Conservation (phyloP, 2,888 invertebrate genomes). For the Aporophyla nigra region DNA sequence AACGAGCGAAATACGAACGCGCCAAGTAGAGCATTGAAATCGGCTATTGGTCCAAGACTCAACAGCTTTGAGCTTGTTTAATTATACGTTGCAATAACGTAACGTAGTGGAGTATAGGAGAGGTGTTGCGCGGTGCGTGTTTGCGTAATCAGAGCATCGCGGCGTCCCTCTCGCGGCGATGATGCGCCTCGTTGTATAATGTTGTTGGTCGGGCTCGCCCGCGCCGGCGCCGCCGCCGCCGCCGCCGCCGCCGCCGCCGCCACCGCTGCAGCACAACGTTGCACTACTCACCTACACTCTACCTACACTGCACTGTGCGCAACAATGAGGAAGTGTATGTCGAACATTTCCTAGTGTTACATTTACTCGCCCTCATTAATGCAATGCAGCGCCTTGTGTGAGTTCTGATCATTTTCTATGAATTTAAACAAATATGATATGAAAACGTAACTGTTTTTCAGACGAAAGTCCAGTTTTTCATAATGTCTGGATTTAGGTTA, state of each 20-base stretch:
- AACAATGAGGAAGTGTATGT: constrained; percentile 85
- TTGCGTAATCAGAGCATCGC: constrained; percentile 86
- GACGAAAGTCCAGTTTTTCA: constrained; percentile 17
- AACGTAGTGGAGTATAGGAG: constrained; percentile 66
- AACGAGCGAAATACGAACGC: constrained; percentile 74
- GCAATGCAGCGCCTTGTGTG: constrained; percentile 56
- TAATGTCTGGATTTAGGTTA: constrained; percentile 47
- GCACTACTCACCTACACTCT: constrained; percentile 82
- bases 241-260: constrained; percentile 66
- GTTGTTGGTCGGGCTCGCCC: constrained; percentile 62
- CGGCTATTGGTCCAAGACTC: constrained; percentile 76
- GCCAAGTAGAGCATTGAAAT: constrained; percentile 82
- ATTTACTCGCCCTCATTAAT: constrained; percentile 81
- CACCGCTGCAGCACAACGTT: constrained; percentile 59
- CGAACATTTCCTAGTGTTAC: constrained; percentile 86
- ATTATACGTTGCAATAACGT: constrained; percentile 70
- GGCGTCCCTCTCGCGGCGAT: constrained; percentile 69
- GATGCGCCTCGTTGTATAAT: constrained; percentile 81
- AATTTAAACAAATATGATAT: constrained; percentile 12
- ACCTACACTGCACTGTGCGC: constrained; percentile 71
- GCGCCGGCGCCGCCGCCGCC: constrained; percentile 64
- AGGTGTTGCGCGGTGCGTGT: constrained; percentile 72
- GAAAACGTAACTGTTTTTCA: constrained; percentile 13
- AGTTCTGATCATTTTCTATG: constrained; percentile 45
- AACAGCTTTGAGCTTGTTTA: constrained; percentile 69